Evolutionary conservation across 2,113 vertebrate species (phyloP), one percentile per base, ranked within the genome.

Genomic region (Greenwoodochromis staneri): DNA sequence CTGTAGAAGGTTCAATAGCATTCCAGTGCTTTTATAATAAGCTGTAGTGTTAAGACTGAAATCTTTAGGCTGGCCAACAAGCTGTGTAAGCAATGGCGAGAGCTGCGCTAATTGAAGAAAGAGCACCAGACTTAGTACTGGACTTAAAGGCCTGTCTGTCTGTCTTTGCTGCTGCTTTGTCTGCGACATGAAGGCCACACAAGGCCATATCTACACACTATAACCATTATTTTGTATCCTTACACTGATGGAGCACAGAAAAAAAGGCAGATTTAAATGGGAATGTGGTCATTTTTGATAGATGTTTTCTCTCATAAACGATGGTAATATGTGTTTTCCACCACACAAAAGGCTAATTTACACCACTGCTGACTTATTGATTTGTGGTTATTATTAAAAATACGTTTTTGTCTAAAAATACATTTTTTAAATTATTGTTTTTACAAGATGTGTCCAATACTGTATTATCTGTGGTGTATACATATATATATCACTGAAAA

Each of bases 1-100:
- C 80, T 85, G 21, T 51, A 61, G 42, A 81, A 81, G 91, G 86
- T 95, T 93, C 86, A 93, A 86, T 85, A 87, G 90, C 94, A 95
- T 95, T 95, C 93, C 93, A 40, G 9, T 36, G 80, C 84, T 92
- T 95, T 95, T 86, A 85, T 85, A 84, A 90, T 94, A 94, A 96
- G 91, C 93, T 83, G 1, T 80, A 90, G 92, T 61, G 87, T 10
- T 86, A 87, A 95, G 91, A 66, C 92, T 83, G 85, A 92, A 92
- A 93, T 89, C 84, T 85, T 88, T 80, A 91, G 84, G 40, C 88
- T 71, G 63, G 57, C 80, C 85, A 83, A 29, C 86, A 93, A 93
- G 88, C 92, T 93, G 93, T 94, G 85, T 92, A 95, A 96, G 92
- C 95, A 93, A 55, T 2, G 84, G 81, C 1, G 9, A 87, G 80